phyloP scores from a whole-genome alignment of 2,113 vertebrate genomes.

The Hippopotamus amphibius region DNA sequence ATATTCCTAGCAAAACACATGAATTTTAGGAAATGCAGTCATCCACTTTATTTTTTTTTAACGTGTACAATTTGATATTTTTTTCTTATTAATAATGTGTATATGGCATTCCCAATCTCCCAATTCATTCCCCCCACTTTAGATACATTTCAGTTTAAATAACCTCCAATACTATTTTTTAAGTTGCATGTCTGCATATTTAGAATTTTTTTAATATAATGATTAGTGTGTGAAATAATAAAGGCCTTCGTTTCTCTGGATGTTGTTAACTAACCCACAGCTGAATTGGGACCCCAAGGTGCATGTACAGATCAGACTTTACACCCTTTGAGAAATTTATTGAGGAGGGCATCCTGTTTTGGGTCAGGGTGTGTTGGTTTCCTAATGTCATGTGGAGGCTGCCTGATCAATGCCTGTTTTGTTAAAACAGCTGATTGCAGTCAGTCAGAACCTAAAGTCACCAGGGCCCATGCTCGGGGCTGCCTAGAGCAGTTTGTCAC shows the following conservation, averaged over 20 bases:
- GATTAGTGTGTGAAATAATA: background rate
- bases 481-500: background rate
- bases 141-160: background rate
- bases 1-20: background rate
- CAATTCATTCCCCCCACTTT: too few relatives aligned
- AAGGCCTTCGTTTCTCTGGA: background rate
- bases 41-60: too few relatives aligned
- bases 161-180: background rate
- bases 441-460: background rate
- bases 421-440: rapidly evolving
- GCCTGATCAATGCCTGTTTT: background rate
- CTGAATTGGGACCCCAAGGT: too few relatives aligned
- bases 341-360: rapidly evolving
- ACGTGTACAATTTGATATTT: too few relatives aligned
- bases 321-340: too few relatives aligned
- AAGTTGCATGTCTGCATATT: background rate
- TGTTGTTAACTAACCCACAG: background rate
- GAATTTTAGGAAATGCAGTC: background rate
- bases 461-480: rapidly evolving
- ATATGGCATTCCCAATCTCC: too few relatives aligned
- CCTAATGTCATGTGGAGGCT: background rate
- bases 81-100: too few relatives aligned
- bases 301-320: background rate
- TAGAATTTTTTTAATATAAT: background rate
- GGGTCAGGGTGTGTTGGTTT: background rate